Percentiles rank a stretch among this genome's conserved stretches.
phyloP scores from a whole-genome alignment of 1,140 invertebrate species.

The Semibalanus balanoides region DNA sequence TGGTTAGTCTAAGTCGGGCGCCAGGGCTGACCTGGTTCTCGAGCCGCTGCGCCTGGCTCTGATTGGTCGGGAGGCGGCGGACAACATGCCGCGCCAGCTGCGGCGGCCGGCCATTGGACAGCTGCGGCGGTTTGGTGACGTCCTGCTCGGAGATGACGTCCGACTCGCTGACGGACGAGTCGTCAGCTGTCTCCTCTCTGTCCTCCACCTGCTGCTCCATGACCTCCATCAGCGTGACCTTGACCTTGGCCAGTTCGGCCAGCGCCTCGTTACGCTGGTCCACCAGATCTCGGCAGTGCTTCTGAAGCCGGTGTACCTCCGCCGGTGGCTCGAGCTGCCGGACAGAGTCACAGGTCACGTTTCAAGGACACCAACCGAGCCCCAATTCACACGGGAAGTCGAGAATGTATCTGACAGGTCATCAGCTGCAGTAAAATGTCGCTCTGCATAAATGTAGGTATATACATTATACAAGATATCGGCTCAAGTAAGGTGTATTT shows the following conservation, averaged over 20 bases:
- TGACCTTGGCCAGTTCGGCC: neutral
- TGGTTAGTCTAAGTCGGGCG: no score
- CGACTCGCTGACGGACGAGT: neutral
- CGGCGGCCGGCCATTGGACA: neutral
- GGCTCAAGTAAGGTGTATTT: no score
- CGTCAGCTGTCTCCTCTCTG: neutral
- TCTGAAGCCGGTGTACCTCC: neutral
- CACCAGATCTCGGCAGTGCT: neutral
- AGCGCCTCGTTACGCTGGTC: neutral
- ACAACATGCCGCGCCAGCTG: neutral
- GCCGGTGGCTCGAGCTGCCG: neutral
- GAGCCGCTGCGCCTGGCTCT: neutral
- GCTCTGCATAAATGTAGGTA: no score
- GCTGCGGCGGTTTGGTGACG: no score
- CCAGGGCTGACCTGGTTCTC: neutral
- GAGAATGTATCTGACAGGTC: no score
- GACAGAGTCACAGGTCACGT: no score
- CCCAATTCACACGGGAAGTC: no score
- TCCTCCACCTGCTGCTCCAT: neutral
- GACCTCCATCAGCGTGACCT: neutral
- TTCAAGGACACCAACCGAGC: no score
- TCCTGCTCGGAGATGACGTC: neutral
- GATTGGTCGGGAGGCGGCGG: neutral
- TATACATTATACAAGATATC: no score
- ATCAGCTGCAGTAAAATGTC: no score